Evolutionary conservation across 2,113 vertebrate genomes (phyloP).

Genomic region (Xenopus laevis): DNA sequence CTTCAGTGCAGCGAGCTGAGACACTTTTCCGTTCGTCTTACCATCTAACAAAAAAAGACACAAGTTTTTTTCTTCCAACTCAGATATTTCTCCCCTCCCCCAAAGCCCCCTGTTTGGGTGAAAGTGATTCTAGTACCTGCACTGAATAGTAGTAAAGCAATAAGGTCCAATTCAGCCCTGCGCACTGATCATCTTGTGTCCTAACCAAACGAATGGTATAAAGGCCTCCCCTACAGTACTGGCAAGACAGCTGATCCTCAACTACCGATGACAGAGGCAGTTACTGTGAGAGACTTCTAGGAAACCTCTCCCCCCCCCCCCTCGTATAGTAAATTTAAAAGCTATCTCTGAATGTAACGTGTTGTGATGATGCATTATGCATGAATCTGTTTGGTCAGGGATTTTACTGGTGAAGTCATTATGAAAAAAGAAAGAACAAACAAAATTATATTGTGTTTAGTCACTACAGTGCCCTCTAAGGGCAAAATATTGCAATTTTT

Average conservation of each 20-base stretch:
- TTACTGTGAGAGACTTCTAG: constrained; percentile 76
- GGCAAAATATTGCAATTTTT: constrained; percentile 60
- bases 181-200: constrained; percentile 70
- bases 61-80: constrained; percentile 74
- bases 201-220: constrained; percentile 71
- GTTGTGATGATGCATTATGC: constrained; percentile 76
- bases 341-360: constrained; percentile 83
- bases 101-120: constrained; percentile 67
- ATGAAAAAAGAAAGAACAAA: constrained; percentile 71
- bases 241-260: constrained; percentile 67
- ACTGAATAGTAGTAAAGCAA: constrained; percentile 90
- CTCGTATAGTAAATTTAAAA: constrained; percentile 62
- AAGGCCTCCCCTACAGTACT: constrained; percentile 66
- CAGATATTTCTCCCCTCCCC: constrained; percentile 56
- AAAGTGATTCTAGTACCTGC: constrained; percentile 83
- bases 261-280: constrained; percentile 75
- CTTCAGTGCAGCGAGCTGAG: constrained; percentile 83
- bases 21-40: constrained; percentile 82
- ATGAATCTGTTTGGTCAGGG: constrained; percentile 76
- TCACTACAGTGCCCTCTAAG: constrained; percentile 72
- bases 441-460: constrained; percentile 68
- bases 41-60: constrained; percentile 82
- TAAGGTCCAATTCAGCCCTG: constrained; percentile 79
- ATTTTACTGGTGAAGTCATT: constrained; percentile 71
- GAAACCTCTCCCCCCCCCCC: constrained; percentile 66